A percentile compares a stretch with the other conserved stretches of the same genome.
Evolutionary conservation across 2,113 vertebrate species (phyloP).

Genomic region (Pungitius pungitius): DNA sequence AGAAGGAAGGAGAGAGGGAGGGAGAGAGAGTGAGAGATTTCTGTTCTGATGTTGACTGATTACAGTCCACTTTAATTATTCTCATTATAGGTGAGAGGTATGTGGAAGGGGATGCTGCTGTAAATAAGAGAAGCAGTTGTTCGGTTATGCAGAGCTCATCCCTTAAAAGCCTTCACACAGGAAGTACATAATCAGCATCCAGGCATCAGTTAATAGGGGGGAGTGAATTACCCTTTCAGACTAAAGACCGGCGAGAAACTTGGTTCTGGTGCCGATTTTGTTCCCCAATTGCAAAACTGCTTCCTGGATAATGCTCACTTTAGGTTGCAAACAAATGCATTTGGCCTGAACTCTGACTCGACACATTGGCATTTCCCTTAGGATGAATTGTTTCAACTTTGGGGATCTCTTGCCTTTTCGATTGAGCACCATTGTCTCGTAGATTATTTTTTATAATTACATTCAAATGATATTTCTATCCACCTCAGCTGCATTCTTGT

Average conservation of each 20-base stretch:
- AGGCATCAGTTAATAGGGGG: conserved; percentile 47
- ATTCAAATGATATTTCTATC: not conserved
- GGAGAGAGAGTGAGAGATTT: not conserved
- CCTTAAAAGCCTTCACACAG: conserved; percentile 71
- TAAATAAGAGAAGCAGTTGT: conserved; percentile 58
- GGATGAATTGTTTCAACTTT: not conserved
- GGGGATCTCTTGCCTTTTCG: not conserved
- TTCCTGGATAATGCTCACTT: not conserved
- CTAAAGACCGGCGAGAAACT: not conserved
- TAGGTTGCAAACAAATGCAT: not conserved
- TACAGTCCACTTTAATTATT: conserved; percentile 33
- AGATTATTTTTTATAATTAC: too few species aligned
- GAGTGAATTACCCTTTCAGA: conserved; percentile 26
- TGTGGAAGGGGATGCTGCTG: conserved; percentile 27
- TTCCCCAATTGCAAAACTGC: not conserved
- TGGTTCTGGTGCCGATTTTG: not conserved
- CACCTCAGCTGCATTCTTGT: not conserved
- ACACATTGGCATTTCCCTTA: not conserved
- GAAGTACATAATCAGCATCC: conserved; percentile 66
- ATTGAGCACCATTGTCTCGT: not conserved
- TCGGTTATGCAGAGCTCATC: conserved; percentile 59
- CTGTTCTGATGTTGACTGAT: conserved; percentile 31
- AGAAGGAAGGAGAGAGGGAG: conserved; percentile 8
- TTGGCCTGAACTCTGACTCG: not conserved
- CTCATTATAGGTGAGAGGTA: conserved; percentile 4